phyloP scores from a whole-genome alignment of 53 echinoderm and acorn worm genomes.

The Actinopyga echinites region DNA sequence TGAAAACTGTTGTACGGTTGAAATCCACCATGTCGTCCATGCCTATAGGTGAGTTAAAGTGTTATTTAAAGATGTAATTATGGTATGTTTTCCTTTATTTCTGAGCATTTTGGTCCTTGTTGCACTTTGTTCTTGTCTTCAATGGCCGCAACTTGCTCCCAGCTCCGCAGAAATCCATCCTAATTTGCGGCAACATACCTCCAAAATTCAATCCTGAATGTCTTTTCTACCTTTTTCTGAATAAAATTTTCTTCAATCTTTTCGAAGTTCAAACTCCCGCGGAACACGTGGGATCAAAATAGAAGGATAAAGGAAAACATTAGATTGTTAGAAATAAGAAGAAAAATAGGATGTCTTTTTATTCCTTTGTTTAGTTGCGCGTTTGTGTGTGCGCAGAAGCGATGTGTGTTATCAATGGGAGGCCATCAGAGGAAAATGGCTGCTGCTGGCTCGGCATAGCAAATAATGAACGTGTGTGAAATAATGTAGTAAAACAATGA shows the following conservation, averaged over 20 bases:
- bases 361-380: constrained; percentile 56
- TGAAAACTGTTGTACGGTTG: constrained; percentile 27
- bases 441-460: constrained; percentile 5
- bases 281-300: constrained; percentile 54
- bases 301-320: constrained; percentile 51
- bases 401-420: constrained; percentile 50
- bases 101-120: constrained; percentile 38
- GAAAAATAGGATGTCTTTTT: constrained; percentile 55
- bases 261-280: constrained; percentile 49
- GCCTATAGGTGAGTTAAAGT: constrained; percentile 40
- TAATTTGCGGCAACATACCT: constrained; percentile 42
- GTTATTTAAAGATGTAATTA: constrained; percentile 30
- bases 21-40: constrained; percentile 47
- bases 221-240: constrained; percentile 20
- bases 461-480: constrained; percentile 25
- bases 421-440: constrained; percentile 48
- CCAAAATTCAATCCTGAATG: constrained; percentile 30
- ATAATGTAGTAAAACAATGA: constrained; percentile 33
- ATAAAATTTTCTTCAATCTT: constrained; percentile 34
- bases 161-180: constrained; percentile 29
- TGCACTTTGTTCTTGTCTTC: constrained; percentile 50
- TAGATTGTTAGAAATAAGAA: constrained; percentile 53
- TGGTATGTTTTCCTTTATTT: constrained; percentile 43
- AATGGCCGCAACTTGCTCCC: constrained; percentile 47
- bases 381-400: constrained; percentile 56